Conservation (phyloP, 30 jellyfish, hydroid and myxozoan genomes). For the Hydractinia echinata region DNA sequence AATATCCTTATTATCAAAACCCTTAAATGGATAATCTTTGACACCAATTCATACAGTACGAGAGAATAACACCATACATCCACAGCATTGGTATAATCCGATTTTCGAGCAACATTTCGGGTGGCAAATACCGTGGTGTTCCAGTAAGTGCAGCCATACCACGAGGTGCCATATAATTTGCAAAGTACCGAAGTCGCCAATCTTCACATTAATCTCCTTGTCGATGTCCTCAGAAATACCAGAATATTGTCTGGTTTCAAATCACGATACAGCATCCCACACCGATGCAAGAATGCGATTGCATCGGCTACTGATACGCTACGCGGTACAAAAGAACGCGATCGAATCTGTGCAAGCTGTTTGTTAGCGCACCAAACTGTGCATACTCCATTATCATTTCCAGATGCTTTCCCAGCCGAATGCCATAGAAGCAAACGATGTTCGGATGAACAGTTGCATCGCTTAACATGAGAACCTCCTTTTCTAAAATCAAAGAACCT, state of each 20-base stretch:
- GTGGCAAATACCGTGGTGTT: conserved; percentile 20
- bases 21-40: neutral
- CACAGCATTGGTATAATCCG: conserved; percentile 5
- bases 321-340: conserved; percentile 15
- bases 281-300: neutral
- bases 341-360: neutral
- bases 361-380: neutral
- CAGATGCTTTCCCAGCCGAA: conserved; percentile 17
- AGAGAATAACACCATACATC: conserved; percentile 9
- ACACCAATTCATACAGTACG: conserved; percentile 3
- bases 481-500: conserved; percentile 14
- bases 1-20: neutral
- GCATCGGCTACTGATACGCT: conserved; percentile 22
- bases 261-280: conserved; percentile 22
- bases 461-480: conserved; percentile 22
- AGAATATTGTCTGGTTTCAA: conserved; percentile 19
- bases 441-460: conserved; percentile 1
- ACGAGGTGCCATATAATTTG: conserved; percentile 13
- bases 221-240: conserved; percentile 7
- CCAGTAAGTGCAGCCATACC: conserved; percentile 12
- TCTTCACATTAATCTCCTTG: conserved; percentile 1
- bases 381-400: conserved; percentile 18
- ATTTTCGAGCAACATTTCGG: conserved; percentile 13
- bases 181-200: conserved; percentile 31
- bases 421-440: conserved; percentile 9